phyloP scores from a whole-genome alignment of 2,888 invertebrate species.

The Molanna angustata region DNA sequence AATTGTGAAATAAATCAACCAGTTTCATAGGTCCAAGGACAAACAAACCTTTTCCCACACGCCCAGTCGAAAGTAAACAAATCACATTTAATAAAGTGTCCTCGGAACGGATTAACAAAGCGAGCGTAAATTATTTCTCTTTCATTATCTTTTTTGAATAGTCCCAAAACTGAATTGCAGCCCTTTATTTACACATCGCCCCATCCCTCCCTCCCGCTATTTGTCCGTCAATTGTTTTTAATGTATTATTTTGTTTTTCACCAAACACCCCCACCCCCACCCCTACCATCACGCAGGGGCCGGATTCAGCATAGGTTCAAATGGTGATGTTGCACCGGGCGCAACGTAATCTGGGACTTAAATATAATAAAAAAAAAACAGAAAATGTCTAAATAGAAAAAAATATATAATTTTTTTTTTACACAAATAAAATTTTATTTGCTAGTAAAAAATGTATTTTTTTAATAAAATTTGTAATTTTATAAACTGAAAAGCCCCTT shows the following conservation, averaged over 20 bases:
- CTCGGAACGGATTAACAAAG: conserved; percentile 13
- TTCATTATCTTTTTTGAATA: conserved; percentile 16
- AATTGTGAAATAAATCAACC: too few species aligned
- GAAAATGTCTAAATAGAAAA: too few species aligned
- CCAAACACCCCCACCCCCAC: conserved; percentile 3
- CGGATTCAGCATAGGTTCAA: too few species aligned
- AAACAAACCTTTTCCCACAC: neutral
- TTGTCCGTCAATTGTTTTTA: conserved; percentile 29
- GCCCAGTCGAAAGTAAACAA: neutral
- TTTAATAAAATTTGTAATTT: too few species aligned
- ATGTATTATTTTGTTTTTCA: conserved; percentile 24
- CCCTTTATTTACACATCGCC: conserved; percentile 13
- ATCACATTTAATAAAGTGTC: neutral
- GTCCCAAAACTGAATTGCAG: conserved; percentile 9
- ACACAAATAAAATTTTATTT: too few species aligned
- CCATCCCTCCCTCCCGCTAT: conserved; percentile 7
- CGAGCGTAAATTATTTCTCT: conserved; percentile 13
- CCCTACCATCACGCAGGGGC: too few species aligned
- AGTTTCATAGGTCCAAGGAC: neutral
- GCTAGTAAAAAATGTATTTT: too few species aligned
- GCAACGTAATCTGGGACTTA: too few species aligned
- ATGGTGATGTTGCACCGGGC: too few species aligned
- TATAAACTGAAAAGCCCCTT: too few species aligned
- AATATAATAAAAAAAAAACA: too few species aligned
- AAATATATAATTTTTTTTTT: too few species aligned